phyloP scores from a whole-genome alignment of 2,113 vertebrate genomes.

The Burhinus bistriatus region DNA sequence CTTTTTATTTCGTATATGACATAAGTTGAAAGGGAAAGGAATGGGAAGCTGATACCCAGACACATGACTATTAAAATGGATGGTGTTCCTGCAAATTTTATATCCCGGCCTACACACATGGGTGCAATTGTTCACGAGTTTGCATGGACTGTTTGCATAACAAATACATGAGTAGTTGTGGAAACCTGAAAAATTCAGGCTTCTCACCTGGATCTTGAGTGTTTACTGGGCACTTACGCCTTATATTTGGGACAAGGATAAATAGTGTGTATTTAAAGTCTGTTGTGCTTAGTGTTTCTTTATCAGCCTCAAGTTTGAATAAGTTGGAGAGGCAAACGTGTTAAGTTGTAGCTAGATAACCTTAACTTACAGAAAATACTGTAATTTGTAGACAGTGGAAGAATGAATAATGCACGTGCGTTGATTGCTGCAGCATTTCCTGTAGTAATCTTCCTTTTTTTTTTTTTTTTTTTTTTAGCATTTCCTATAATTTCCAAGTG shows the following conservation, averaged over 20 bases:
- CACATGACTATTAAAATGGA: accelerated
- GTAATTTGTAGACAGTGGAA: not conserved
- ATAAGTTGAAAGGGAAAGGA: not conserved
- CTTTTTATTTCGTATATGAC: not conserved
- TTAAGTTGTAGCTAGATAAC: not conserved
- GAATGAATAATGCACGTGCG: not conserved
- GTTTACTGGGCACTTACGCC: not conserved
- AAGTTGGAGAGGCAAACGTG: not conserved
- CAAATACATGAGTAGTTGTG: not conserved
- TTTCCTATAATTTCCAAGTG: not conserved
- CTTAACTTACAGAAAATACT: not conserved
- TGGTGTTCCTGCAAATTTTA: not conserved
- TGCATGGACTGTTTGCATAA: accelerated
- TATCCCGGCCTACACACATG: accelerated
- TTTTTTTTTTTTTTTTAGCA: not conserved
- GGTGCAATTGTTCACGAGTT: not conserved
- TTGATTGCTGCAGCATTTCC: not conserved
- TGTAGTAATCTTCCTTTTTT: not conserved
- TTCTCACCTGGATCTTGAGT: not conserved
- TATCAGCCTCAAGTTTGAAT: not conserved
- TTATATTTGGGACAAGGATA: not conserved
- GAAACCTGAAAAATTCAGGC: not conserved
- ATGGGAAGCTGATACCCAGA: not conserved
- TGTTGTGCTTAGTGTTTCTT: not conserved
- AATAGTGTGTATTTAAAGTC: not conserved